These are phyloP conservation scores for Mergus octosetaceus DNA, from an alignment of 2,797 vertebrate genomes.

Conservation along the genomic window DNA sequence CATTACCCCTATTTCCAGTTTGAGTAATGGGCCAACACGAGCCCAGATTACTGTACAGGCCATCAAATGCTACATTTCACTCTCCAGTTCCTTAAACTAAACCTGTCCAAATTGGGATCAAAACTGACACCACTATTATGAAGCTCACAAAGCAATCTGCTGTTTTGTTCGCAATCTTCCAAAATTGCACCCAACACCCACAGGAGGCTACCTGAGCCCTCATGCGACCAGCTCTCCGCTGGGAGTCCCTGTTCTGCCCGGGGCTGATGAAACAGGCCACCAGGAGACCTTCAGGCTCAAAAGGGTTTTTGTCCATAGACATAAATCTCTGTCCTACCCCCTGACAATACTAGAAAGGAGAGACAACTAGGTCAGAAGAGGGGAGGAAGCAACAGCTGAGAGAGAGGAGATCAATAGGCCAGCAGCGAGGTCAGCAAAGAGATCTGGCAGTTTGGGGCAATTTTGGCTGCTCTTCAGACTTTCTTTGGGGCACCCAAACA, in stretches of 20 bases:
- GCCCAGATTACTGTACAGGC: not conserved
- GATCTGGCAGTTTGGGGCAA: not conserved
- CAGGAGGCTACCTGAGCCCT: not conserved
- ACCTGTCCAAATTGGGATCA: not conserved
- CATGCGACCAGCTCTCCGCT: not conserved
- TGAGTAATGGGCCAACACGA: not conserved
- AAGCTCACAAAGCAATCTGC: not conserved
- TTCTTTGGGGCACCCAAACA: not conserved
- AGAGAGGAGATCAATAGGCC: not conserved
- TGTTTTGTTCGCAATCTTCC: not conserved
- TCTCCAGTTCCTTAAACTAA: not conserved
- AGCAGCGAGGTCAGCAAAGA: not conserved
- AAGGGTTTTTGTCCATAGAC: not conserved
- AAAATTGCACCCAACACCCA: not conserved
- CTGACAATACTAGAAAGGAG: not conserved
- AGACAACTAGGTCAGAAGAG: not conserved
- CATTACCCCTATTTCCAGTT: not conserved
- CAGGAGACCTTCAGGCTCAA: not conserved
- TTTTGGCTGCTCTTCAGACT: not conserved
- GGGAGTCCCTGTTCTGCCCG: not conserved
- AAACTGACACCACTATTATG: not conserved
- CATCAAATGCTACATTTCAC: not conserved
- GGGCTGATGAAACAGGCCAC: not conserved
- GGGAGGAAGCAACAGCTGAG: not conserved
- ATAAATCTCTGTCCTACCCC: not conserved